Base-by-base conservation (phyloP, 2,888 invertebrate species). In the Oxystoma pomonae region DNA sequence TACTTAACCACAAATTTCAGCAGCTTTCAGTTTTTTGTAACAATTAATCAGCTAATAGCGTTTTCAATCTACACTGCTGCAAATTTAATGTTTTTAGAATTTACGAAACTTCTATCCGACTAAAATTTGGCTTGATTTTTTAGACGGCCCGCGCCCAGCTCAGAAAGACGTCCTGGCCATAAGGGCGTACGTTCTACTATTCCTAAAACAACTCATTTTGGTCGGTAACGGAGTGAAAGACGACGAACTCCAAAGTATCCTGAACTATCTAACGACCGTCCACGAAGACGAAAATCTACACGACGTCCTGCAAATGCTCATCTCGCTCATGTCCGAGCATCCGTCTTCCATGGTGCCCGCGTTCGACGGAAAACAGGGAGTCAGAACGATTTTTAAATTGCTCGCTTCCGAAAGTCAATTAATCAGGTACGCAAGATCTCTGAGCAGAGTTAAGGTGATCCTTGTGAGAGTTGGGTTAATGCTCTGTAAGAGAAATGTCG, bases 311-410 rank as follows among this genome's bases (percentile, higher is more conserved):
- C 95, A 97, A 84, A 94, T 98, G 90, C 84, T 97, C 72, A 98
- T 98, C 78, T 93, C 94, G 0, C 83, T 99, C 70, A 96, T 99
- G 94, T 94, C 96, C 7, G 98, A 99, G 80, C 97, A 98, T 80
- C 99, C 99, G 0, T 94, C 97, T 71, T 96, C 97, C 1, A 96
- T 98, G 95, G 98, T 99, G 71, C 99, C 99, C 51, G 96, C 97
- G 60, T 99, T 99, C 81, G 98, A 99, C 82, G 90, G 92, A 67
- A 99, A 98, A 84, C 92, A 94, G 74, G 99, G 98, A 65, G 92
- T 98, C 60, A 86, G 97, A 75, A 94, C 96, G 63, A 94, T 99
- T 73, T 99, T 98, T 84, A 99, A 99, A 81, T 84, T 99, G 63
- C 83, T 99, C 65, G 92, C 96, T 12, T 96, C 98, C 2, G 94